Evolutionary conservation across 2,113 vertebrate genomes (phyloP).

Genomic region (Lipophrys pholis): DNA sequence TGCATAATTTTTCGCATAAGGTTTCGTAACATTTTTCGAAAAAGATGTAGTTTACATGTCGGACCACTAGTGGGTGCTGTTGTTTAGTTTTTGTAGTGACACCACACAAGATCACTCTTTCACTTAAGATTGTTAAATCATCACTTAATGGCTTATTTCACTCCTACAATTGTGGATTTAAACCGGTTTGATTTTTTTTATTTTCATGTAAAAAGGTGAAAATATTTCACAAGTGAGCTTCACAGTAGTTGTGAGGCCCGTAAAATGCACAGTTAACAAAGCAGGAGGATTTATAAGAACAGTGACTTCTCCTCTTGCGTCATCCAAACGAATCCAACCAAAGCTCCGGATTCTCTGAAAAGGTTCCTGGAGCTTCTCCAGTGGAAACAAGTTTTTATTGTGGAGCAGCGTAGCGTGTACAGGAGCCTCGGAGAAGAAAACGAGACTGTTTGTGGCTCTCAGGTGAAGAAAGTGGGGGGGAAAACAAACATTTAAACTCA

Average conservation of each 20-base stretch:
- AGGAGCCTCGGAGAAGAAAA: neutral
- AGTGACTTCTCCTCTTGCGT: no score
- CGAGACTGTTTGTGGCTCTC: neutral
- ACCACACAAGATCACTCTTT: no score
- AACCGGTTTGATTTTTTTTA: no score
- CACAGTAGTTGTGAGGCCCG: neutral
- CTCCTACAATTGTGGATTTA: no score
- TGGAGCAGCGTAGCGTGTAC: neutral
- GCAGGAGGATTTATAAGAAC: neutral
- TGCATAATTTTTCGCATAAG: no score
- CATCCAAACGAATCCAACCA: neutral
- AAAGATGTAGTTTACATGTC: neutral
- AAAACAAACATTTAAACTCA: neutral
- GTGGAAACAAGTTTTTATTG: slow-evolving; percentile 17
- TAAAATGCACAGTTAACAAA: neutral
- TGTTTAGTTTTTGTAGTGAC: no score
- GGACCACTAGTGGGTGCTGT: no score
- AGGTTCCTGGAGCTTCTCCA: slow-evolving; percentile 3
- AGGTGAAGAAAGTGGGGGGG: neutral
- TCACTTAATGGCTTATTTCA: no score
- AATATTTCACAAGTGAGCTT: neutral
- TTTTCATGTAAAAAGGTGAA: neutral
- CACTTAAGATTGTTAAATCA: no score
- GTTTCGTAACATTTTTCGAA: slow-evolving; percentile 2
- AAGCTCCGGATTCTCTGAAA: slow-evolving; percentile 3